phyloP scores from a whole-genome alignment of 1,140 invertebrate species.

The Drosophila suzukii region DNA sequence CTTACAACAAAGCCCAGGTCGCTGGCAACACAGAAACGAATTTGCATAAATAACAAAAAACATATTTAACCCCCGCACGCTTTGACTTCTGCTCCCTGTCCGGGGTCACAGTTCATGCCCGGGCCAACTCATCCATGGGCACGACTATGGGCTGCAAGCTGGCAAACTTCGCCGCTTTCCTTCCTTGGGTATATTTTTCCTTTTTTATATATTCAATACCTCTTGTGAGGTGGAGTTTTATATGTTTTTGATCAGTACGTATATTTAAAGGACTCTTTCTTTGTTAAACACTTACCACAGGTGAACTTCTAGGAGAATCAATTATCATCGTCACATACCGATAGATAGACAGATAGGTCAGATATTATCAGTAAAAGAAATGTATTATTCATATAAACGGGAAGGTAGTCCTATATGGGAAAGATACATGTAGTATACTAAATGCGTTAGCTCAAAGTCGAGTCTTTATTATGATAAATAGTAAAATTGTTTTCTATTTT shows the following conservation, averaged over 20 bases:
- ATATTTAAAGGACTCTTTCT: too few species aligned
- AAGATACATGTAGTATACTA: too few species aligned
- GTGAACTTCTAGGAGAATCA: too few species aligned
- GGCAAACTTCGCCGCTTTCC: constrained; percentile 63
- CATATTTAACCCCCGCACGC: constrained; percentile 73
- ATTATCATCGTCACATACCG: too few species aligned
- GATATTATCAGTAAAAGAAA: too few species aligned
- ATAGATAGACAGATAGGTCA: too few species aligned
- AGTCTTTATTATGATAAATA: too few species aligned
- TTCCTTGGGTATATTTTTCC: constrained; percentile 24
- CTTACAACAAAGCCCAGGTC: constrained; percentile 75
- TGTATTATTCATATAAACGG: too few species aligned
- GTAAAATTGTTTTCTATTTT: too few species aligned
- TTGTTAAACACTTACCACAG: too few species aligned
- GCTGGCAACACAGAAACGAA: constrained; percentile 74
- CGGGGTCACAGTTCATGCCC: constrained; percentile 60
- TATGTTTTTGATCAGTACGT: background rate
- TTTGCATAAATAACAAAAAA: constrained; percentile 82
- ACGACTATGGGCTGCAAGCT: constrained; percentile 55
- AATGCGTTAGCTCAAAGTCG: too few species aligned
- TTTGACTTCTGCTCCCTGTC: constrained; percentile 48
- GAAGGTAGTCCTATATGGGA: too few species aligned
- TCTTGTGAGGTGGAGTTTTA: background rate
- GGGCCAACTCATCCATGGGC: constrained; percentile 59
- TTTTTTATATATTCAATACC: constrained; percentile 7